Evolutionary conservation across 2,797 vertebrate species (phyloP), one percentile per base, ranked within the genome.

Genomic region (Diceros bicornis): DNA sequence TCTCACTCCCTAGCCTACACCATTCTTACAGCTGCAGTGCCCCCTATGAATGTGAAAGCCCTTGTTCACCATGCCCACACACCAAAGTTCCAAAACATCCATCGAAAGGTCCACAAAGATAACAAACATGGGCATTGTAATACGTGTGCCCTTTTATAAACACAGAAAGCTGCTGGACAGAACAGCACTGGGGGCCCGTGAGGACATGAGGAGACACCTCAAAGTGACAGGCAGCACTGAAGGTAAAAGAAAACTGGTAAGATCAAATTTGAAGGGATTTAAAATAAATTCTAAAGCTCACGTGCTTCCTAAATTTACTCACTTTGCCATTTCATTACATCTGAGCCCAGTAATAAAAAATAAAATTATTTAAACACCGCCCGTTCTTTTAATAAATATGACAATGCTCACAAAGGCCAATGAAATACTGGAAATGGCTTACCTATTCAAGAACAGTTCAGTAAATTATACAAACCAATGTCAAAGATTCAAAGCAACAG

Each of bases 301-400:
- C 34, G 72, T 18, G 44, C 41, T 72, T 96, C 72, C 89, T 14
- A 85, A 64, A 74, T 62, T 47, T 25, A 89, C n/a, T 27, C 57
- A 74, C 12, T 90, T 59, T 89, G 75, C 27, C 14, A 47, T 78
- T 96, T 83, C 72, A 78, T 77, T 64, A 79, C 16, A 72, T 47
- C 64, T 74, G n/a, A 72, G 37, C 8, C 62, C 7, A 90, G 47
- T 66, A 88, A 88, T 50, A 82, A 79, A 62, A 93, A 52, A 52
- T 37, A 85, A 37, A 86, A 78, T 8, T 18, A 75, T 34, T 83
- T 21, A 75, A 87, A 74, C 13, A 37, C 6, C 89, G 17, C 17
- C 21, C 74, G 52, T 52, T 86, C 59, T 94, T 84, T 74, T 41
- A 68, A 18, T 79, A 75, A 94, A 75, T 21, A 0, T 37, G 75